Conservation (phyloP, 1,140 invertebrate genomes). For the Adoxophyes honmai region DNA sequence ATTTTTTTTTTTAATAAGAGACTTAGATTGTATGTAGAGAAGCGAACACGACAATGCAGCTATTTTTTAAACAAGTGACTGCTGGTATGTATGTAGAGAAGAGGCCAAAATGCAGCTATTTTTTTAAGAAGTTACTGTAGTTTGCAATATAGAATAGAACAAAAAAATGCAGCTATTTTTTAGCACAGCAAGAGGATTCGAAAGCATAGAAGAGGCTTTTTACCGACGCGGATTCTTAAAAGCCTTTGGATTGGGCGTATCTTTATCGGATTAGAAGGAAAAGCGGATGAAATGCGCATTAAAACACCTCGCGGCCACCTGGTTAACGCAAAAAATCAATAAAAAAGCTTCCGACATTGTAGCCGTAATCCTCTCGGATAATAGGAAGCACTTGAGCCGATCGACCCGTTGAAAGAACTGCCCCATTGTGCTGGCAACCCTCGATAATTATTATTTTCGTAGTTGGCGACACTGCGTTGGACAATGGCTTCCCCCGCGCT, state of each 20-base stretch:
- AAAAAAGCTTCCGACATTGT: slow-evolving; percentile 58
- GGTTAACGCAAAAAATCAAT: slow-evolving; percentile 39
- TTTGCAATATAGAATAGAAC: too few relatives aligned
- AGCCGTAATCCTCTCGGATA: slow-evolving; percentile 63
- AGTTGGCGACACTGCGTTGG: slow-evolving; percentile 68
- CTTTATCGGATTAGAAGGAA: slow-evolving; percentile 48
- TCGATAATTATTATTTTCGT: slow-evolving; percentile 75
- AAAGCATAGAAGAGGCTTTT: not conserved
- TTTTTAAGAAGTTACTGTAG: too few relatives aligned
- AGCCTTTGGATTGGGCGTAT: slow-evolving; percentile 22
- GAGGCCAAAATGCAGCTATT: too few relatives aligned
- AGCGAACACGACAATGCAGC: too few relatives aligned
- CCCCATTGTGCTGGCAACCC: slow-evolving; percentile 59
- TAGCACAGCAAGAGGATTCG: too few relatives aligned
- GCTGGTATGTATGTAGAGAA: too few relatives aligned
- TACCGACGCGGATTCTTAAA: slow-evolving; percentile 3
- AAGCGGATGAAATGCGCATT: slow-evolving; percentile 61
- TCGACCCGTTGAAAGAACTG: slow-evolving; percentile 59
- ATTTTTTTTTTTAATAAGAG: too few relatives aligned
- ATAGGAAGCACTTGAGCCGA: slow-evolving; percentile 71
- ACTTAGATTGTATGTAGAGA: too few relatives aligned
- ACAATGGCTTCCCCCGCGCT: slow-evolving; percentile 67
- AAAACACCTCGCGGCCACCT: slow-evolving; percentile 57
- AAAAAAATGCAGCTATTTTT: too few relatives aligned
- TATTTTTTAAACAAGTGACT: too few relatives aligned